phyloP scores from a whole-genome alignment of 2,113 vertebrate species.

The Perognathus longimembris region DNA sequence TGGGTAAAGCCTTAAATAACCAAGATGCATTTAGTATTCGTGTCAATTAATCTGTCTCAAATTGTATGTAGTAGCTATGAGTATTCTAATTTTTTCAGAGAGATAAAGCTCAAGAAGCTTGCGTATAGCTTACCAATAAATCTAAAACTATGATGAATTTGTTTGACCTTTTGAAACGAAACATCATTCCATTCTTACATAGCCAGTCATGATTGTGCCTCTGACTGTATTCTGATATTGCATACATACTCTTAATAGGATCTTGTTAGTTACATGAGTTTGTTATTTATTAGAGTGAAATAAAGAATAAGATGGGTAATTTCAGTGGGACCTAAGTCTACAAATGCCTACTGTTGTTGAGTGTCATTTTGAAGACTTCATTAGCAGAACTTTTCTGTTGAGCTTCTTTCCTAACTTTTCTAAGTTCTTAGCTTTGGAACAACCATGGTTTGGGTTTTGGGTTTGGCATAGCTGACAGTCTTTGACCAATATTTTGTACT shows the following conservation, averaged over 20 bases:
- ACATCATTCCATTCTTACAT: background rate
- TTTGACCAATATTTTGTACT: background rate
- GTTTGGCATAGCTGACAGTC: too few species aligned
- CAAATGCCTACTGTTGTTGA: background rate
- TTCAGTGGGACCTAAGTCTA: background rate
- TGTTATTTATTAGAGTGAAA: background rate
- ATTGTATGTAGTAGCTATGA: background rate
- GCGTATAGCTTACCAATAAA: background rate
- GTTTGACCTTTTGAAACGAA: background rate
- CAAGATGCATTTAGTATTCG: background rate
- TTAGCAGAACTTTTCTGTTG: background rate
- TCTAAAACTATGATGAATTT: background rate
- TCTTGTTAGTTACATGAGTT: background rate
- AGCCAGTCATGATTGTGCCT: background rate
- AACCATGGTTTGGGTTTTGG: background rate
- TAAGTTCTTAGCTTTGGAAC: background rate
- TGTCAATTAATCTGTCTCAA: background rate
- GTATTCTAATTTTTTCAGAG: background rate
- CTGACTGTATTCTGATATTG: background rate
- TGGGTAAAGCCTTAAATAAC: background rate
- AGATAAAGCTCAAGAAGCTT: background rate
- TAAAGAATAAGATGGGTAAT: background rate
- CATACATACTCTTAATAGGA: background rate
- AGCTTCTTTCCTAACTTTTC: background rate
- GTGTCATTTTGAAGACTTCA: background rate